These are phyloP conservation scores for Meriones unguiculatus DNA, from an alignment of 2,113 vertebrate species.

Conservation along the genomic window DNA sequence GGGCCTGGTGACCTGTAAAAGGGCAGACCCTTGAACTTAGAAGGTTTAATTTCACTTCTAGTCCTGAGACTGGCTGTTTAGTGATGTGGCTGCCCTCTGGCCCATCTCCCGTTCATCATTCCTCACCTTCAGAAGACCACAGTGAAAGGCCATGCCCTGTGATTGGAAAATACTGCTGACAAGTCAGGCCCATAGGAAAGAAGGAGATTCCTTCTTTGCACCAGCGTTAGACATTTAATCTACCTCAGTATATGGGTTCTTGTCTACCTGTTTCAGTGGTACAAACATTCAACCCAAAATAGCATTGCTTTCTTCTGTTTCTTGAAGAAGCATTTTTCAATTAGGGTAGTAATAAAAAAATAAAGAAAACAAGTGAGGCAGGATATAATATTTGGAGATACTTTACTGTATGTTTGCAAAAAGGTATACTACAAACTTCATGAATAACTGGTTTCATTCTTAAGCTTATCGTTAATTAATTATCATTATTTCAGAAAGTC, in stretches of 20 bases:
- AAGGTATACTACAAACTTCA: not conserved
- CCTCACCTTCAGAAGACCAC: not conserved
- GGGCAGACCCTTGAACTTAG: not conserved
- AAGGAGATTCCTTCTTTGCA: not conserved
- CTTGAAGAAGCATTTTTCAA: not conserved
- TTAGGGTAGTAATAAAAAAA: not conserved
- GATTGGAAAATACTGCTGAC: conserved; percentile 2
- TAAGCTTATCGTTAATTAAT: not conserved
- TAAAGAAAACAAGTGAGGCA: not conserved
- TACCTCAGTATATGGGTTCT: not conserved
- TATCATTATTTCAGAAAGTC: not conserved
- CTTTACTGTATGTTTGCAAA: not conserved
- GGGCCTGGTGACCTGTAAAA: conserved; percentile 50
- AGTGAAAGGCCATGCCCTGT: not conserved
- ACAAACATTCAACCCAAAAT: not conserved
- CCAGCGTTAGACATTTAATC: not conserved
- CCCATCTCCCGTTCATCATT: not conserved
- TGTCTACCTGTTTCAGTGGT: not conserved
- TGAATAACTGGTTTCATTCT: not conserved
- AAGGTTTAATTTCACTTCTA: conserved; percentile 27
- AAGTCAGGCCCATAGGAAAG: not conserved
- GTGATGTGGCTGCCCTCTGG: conserved; percentile 29
- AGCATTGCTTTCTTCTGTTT: not conserved
- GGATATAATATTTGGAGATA: not conserved
- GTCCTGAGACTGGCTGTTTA: not conserved